Evolutionary conservation across 2,888 invertebrate species (phyloP).

Genomic region (Maniola hyperantus): DNA sequence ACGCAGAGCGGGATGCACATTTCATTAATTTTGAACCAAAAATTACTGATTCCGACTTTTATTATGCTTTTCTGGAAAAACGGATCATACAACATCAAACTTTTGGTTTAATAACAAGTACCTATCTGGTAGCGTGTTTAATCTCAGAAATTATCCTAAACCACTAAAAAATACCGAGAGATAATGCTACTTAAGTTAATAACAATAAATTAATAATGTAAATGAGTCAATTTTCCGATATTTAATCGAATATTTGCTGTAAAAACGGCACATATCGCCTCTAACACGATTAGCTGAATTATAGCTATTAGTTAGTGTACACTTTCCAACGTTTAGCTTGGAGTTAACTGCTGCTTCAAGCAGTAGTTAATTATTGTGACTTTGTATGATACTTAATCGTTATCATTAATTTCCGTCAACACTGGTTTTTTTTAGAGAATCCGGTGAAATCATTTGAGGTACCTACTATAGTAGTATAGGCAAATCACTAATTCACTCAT

Average conservation of each 20-base stretch:
- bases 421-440: not conserved
- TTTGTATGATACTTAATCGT: not conserved
- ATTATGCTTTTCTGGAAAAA: no score
- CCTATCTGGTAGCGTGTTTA: no score
- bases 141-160: no score
- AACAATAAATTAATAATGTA: not conserved
- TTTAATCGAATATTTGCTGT: not conserved
- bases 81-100: no score
- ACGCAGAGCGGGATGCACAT: no score
- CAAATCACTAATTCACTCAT: not conserved
- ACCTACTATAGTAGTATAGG: no score
- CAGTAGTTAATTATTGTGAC: not conserved
- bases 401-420: conserved; percentile 20
- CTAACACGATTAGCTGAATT: conserved; percentile 12
- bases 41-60: no score
- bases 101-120: no score
- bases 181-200: not conserved
- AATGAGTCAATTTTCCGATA: not conserved
- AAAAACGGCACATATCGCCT: conserved; percentile 7
- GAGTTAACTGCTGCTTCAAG: not conserved
- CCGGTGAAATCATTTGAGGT: not conserved
- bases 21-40: no score
- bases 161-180: no score
- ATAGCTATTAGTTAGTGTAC: conserved; percentile 10
- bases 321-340: conserved; percentile 15